Base-by-base conservation (phyloP, 2,113 vertebrate species). In the Saguinus imperator region DNA sequence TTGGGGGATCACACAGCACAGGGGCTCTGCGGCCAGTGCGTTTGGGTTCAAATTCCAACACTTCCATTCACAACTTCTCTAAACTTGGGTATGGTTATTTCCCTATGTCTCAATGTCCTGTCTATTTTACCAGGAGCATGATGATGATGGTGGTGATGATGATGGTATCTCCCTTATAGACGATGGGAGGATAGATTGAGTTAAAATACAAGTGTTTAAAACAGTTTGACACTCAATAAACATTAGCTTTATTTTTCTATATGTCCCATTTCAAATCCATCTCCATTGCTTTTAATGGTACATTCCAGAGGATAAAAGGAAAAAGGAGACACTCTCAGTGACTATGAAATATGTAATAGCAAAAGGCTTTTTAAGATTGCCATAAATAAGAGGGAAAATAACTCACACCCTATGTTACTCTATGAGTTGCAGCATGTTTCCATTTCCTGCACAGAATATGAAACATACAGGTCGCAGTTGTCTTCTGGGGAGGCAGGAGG, bases 221-320 rank as follows among this genome's bases (percentile, higher is more conserved):
- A 82, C 13, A 37, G 17, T 18, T 32, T 89, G 57, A 37, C 18
- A 35, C 48, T 94, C 57, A 35, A 20, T 50, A 89, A 91, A 91
- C 55, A 76, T 84, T 45, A 91, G 58, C 16, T 93, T 20, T 29
- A 83, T 57, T 79, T 94, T 92, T 94, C 43, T 87, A 4, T 70
- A 40, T 20, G 43, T 55, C 83, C 77, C 55, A 25, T 55, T 48
- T 94, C 70, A 25, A 97, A 98, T 97, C 84, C 96, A 95, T 80
- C 87, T 96, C 86, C 95, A 8, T 88, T 91, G 94, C 87, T 97
- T 43, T 8, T 94, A 94, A 97, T 88, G 95, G 97, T 25, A 73
- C 55, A 75, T 94, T 97, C 95, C 89, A 93, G 92, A 1, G 40
- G 89, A 12, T 80, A 87, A 97, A 66, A 73, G 94, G 70, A 75